phyloP scores from a whole-genome alignment of 2,113 vertebrate species.

The Perca fluviatilis region DNA sequence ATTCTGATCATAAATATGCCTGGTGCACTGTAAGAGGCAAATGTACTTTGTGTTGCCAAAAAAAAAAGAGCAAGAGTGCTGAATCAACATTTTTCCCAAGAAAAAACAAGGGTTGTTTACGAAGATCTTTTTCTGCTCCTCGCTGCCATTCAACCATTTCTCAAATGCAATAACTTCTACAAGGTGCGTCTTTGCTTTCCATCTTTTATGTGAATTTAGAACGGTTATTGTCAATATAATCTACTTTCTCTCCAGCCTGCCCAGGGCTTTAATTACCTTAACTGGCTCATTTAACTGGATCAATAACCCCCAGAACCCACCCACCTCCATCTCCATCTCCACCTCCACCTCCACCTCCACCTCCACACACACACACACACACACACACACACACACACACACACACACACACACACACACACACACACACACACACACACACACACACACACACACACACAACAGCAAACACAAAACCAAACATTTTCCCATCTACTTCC shows the following conservation, averaged over 20 bases:
- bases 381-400: slow-evolving; percentile 1
- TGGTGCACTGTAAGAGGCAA: neutral
- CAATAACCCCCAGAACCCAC: slow-evolving; percentile 57
- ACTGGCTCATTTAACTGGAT: slow-evolving; percentile 80
- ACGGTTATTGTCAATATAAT: slow-evolving; percentile 75
- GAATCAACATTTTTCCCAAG: slow-evolving; percentile 34
- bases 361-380: slow-evolving; percentile 17
- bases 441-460: neutral
- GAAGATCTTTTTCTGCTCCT: slow-evolving; percentile 27
- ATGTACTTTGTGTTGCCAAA: slow-evolving; percentile 22
- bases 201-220: slow-evolving; percentile 68
- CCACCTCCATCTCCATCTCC: no score
- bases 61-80: neutral
- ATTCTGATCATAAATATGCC: neutral
- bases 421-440: slow-evolving; percentile 23
- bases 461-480: slow-evolving; percentile 24
- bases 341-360: no score
- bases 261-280: slow-evolving; percentile 78
- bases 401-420: no score
- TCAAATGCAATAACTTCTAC: slow-evolving; percentile 58
- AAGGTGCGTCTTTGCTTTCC: slow-evolving; percentile 42
- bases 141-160: slow-evolving; percentile 45
- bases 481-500: slow-evolving; percentile 13
- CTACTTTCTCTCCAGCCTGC: slow-evolving; percentile 57
- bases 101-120: slow-evolving; percentile 11